Evolutionary conservation across 2,888 invertebrate species (phyloP).

Genomic region (Parnassius orleans): DNA sequence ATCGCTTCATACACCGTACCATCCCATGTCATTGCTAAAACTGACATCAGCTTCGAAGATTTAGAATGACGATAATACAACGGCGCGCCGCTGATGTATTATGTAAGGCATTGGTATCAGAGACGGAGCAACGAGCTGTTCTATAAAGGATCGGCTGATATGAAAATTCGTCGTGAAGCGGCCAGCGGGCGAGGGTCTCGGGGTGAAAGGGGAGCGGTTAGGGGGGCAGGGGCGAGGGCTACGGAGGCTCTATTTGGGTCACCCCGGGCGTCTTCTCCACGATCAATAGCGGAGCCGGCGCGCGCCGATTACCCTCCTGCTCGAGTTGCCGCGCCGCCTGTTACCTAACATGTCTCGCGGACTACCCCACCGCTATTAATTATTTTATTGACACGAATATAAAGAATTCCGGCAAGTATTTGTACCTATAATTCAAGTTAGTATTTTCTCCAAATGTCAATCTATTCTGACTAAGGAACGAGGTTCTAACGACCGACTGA

Average conservation of each 20-base stretch:
- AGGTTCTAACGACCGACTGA: too few relatives aligned
- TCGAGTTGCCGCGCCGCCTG: constrained; percentile 51
- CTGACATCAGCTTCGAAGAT: constrained; percentile 40
- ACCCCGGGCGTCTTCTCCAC: constrained; percentile 78
- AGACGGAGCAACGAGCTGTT: constrained; percentile 58
- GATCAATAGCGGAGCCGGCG: constrained; percentile 75
- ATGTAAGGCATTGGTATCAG: constrained; percentile 65
- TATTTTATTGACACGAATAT: constrained; percentile 47
- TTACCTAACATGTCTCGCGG: constrained; percentile 75
- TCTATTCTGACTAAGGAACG: too few relatives aligned
- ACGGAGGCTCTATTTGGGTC: constrained; percentile 80
- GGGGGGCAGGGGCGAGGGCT: constrained; percentile 46
- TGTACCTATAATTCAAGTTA: too few relatives aligned
- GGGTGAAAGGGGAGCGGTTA: constrained; percentile 43
- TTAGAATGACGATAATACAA: constrained; percentile 47
- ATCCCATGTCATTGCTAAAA: constrained; percentile 21
- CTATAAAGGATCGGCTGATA: constrained; percentile 72
- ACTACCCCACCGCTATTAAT: constrained; percentile 71
- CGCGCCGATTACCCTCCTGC: constrained; percentile 69
- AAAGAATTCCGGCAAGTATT: constrained; percentile 9
- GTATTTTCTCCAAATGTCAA: too few relatives aligned
- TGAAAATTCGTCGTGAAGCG: constrained; percentile 76
- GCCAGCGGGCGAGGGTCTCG: constrained; percentile 46
- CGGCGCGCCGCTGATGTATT: constrained; percentile 53
- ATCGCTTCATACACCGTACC: background rate